These are phyloP conservation scores for Nannoperca obscura DNA, from an alignment of 2,797 vertebrate species.

Conservation along the genomic window DNA sequence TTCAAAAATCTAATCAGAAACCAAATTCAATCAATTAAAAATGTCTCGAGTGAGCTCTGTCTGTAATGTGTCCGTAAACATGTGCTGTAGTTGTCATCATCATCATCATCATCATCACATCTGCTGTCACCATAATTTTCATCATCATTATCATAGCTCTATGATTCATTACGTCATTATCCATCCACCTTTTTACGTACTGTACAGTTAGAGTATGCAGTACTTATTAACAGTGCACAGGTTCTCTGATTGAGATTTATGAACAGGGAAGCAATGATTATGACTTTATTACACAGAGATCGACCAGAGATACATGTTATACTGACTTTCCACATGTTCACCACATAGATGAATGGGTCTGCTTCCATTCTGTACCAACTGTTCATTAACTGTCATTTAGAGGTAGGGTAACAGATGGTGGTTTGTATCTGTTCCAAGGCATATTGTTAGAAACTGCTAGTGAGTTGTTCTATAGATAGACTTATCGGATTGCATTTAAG, in stretches of 20 bases:
- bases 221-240: not conserved
- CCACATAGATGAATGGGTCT: conserved; percentile 42
- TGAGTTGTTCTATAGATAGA: conserved; percentile 14
- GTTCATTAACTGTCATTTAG: conserved; percentile 44
- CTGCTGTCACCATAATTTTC: conserved; percentile 41
- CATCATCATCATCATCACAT: conserved; percentile 33
- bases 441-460: conserved; percentile 9
- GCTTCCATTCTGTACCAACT: conserved; percentile 43
- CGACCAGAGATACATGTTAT: conserved; percentile 52
- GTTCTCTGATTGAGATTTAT: conserved; percentile 67
- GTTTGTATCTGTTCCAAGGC: conserved; percentile 22
- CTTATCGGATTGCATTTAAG: conserved; percentile 4
- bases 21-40: conserved; percentile 12
- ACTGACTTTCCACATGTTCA: conserved; percentile 54
- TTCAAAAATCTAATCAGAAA: conserved; percentile 18
- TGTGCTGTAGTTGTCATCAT: conserved; percentile 9
- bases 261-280: conserved; percentile 48
- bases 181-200: conserved; percentile 32
- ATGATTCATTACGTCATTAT: conserved; percentile 58
- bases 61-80: conserved; percentile 29
- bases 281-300: conserved; percentile 61
- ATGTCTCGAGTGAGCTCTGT: conserved; percentile 11
- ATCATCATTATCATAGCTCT: conserved; percentile 49
- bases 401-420: conserved; percentile 54
- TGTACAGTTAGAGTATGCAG: conserved; percentile 23